Percentiles rank a stretch among this genome's conserved stretches.
Conservation (phyloP, 2,113 vertebrate species). For the Scopus umbretta region DNA sequence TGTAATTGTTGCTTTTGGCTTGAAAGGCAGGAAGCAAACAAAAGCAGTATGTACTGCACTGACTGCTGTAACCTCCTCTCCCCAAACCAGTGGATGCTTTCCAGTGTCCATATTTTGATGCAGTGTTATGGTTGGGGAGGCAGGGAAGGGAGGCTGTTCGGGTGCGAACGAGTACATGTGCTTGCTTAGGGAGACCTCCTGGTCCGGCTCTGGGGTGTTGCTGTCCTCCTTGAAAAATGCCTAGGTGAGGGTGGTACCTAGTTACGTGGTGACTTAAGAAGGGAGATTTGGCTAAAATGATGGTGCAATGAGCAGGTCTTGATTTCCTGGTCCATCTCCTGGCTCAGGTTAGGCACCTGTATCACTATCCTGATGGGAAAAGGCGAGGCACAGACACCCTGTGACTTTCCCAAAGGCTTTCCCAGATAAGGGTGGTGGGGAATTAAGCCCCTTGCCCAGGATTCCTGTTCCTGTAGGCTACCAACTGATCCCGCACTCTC, state of each 20-base stretch:
- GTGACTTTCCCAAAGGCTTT: background rate
- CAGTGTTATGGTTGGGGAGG: background rate
- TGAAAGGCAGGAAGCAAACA: constrained; percentile 28
- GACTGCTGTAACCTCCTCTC: background rate
- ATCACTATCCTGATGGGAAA: background rate
- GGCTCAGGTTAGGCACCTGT: background rate
- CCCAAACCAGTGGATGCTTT: background rate
- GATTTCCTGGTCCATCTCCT: background rate
- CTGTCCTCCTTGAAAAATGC: background rate
- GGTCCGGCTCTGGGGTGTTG: background rate
- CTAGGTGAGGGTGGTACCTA: background rate
- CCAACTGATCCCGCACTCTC: background rate
- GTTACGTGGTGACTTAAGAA: background rate
- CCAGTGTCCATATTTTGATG: background rate
- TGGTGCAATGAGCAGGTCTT: background rate
- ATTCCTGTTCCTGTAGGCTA: background rate
- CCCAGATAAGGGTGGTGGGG: background rate
- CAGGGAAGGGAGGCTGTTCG: background rate
- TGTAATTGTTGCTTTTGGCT: constrained; percentile 24
- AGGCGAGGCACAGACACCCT: fast-evolving
- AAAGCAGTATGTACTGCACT: background rate
- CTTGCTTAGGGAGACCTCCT: background rate
- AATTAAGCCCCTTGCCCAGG: background rate
- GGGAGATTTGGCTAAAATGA: background rate
- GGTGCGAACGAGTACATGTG: background rate